Evolutionary conservation across 23 tunicate genomes (phyloP).

Genomic region (Aplidium turbinatum): DNA sequence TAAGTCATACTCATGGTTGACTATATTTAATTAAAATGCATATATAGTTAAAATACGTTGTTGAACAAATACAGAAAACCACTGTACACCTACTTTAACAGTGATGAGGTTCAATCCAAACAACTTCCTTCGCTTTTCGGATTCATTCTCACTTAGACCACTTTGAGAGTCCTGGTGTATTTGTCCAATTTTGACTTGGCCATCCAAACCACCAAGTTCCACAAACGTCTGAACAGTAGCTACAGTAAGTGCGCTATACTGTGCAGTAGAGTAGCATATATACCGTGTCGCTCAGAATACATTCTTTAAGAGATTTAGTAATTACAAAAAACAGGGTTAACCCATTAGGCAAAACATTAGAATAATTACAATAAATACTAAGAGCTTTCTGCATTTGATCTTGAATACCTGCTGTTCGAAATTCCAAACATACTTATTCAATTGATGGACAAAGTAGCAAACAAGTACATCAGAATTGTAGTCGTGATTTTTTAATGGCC

Average conservation of each 20-base stretch:
- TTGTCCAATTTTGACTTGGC: conserved; percentile 33
- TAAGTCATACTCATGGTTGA: too few species aligned
- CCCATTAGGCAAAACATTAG: too few species aligned
- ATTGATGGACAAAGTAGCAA: conserved; percentile 45
- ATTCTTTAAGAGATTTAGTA: too few species aligned
- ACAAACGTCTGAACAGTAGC: conserved; percentile 55
- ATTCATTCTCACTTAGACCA: conserved; percentile 21
- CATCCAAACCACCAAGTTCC: conserved; percentile 48
- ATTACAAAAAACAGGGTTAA: too few species aligned
- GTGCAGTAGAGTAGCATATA: background rate
- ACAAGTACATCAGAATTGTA: background rate
- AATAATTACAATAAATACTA: too few species aligned
- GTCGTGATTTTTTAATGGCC: too few species aligned
- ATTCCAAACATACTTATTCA: conserved; percentile 59
- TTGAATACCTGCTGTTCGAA: conserved; percentile 18
- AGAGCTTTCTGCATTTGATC: too few species aligned
- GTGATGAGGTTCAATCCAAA: conserved; percentile 55
- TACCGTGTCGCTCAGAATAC: too few species aligned
- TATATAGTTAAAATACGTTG: too few species aligned
- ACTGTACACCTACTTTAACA: conserved; percentile 76
- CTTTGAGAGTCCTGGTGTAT: conserved; percentile 35
- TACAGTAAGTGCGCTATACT: background rate
- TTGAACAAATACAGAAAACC: too few species aligned
- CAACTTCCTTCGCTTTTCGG: background rate
- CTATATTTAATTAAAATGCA: too few species aligned